Evolutionary conservation across 2,888 invertebrate genomes (phyloP).

Genomic region (Chrysolina oricalcia): DNA sequence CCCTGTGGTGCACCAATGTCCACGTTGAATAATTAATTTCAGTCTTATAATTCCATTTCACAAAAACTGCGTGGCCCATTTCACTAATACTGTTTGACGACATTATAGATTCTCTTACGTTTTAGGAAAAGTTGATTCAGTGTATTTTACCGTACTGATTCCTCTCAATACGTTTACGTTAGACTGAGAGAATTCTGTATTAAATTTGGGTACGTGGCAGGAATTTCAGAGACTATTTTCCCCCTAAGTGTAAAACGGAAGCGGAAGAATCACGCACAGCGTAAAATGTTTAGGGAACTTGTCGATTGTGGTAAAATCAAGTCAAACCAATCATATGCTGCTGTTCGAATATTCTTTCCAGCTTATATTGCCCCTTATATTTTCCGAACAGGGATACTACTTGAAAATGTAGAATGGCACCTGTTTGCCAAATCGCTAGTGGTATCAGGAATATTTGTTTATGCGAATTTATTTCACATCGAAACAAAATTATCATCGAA

Average conservation of each 20-base stretch:
- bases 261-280: conserved; percentile 21
- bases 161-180: not conserved
- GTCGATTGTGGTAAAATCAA: not conserved
- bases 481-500: too few species aligned
- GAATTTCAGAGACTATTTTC: conserved; percentile 8
- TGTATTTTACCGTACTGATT: not conserved
- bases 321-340: not conserved
- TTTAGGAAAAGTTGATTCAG: not conserved
- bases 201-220: conserved; percentile 11
- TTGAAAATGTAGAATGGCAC: too few species aligned
- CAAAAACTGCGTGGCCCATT: too few species aligned
- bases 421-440: not conserved
- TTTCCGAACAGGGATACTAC: too few species aligned
- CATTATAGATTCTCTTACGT: too few species aligned
- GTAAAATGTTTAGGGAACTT: not conserved
- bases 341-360: not conserved
- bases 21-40: too few species aligned
- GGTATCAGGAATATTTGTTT: too few species aligned
- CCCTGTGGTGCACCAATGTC: too few species aligned
- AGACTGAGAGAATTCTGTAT: not conserved
- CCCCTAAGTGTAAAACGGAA: conserved; percentile 6
- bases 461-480: too few species aligned
- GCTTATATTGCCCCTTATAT: not conserved
- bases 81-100: too few species aligned
- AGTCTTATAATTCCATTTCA: too few species aligned